phyloP scores from a whole-genome alignment of 2,797 vertebrate species.

The Taeniopygia guttata region DNA sequence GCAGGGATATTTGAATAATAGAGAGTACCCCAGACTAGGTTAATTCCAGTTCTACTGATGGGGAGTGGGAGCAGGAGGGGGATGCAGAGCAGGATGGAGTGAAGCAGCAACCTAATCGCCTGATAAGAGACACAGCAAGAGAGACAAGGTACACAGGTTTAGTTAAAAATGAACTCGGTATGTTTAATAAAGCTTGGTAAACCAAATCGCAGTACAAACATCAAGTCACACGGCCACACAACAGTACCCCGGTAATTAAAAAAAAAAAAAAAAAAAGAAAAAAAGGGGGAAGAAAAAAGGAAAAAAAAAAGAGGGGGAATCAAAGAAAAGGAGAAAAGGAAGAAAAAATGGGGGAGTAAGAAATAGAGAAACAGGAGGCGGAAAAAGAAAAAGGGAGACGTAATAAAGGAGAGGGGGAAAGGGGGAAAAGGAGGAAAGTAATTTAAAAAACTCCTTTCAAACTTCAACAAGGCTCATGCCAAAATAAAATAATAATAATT shows the following conservation, averaged over 20 bases:
- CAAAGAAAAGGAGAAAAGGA: conserved; percentile 44
- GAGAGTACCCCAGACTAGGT: conserved; percentile 73
- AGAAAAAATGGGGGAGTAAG: not conserved
- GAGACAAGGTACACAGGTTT: conserved; percentile 96
- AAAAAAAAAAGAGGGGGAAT: not conserved
- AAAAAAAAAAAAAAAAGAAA: conserved; percentile 41
- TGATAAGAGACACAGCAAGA: conserved; percentile 92
- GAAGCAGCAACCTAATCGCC: conserved; percentile 84
- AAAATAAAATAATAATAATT: conserved; percentile 62
- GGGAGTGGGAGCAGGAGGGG: conserved; percentile 65
- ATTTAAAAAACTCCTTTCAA: conserved; percentile 77
- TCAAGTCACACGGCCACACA: conserved; percentile 89
- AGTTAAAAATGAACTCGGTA: conserved; percentile 92
- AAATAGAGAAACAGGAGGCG: not conserved
- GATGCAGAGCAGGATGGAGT: conserved; percentile 78
- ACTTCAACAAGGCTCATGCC: conserved; percentile 75
- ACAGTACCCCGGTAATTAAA: conserved; percentile 79
- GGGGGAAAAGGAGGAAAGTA: not conserved
- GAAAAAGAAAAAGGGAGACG: not conserved
- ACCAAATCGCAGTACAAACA: conserved; percentile 95
- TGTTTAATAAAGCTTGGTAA: conserved; percentile 97
- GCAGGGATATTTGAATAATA: conserved; percentile 95
- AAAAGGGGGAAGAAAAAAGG: rapidly evolving
- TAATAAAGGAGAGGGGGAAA: not conserved
- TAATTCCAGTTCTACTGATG: conserved; percentile 65